Evolutionary conservation across 2,888 invertebrate genomes (phyloP), one percentile per base, ranked within the genome.

Genomic region (Chrysopilus asiliformis): DNA sequence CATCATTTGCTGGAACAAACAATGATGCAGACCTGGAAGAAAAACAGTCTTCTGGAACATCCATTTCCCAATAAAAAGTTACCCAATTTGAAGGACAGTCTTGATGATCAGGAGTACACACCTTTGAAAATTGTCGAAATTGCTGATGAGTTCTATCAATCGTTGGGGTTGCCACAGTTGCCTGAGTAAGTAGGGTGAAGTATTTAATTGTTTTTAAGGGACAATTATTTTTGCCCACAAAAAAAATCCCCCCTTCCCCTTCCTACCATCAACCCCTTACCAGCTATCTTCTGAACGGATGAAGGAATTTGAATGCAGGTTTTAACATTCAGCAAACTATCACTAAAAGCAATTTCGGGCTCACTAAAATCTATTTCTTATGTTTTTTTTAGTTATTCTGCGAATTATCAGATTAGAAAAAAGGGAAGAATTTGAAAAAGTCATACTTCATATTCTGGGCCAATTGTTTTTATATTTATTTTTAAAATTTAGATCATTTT

Each of bases 91-190:
- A 79, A 80, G 0, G 66, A 68, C 20, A 68, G 72, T 15, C 72
- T 86, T 74, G 56, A 66, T 25, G 66, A 68, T 22, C 73, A 79
- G 68, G 77, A 72, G 57, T 30, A 10, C 12, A 15, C 6, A 10
- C 66, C 73, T 0, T 48, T 69, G 26, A 75, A 72, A 50, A 82
- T 87, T 67, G 86, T 84, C 60, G 67, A 74, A 50, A 68, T 75
- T 53, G 74, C 85, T 0, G 85, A 86, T 49, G 74, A 78, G 39
- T 86, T 85, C 60, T 85, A 84, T 62, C 71, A 68, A 24, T 83
- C 83, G 0, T 60, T 85, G 4, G 30, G 30, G 49, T 59, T 86
- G 49, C 75, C 74, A 1, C 71, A 72, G n/a, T 79, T 86, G 78
- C 78, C 84, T 12, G 15, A 36, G 43, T 43, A 27, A 31, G 30